Evolutionary conservation across 1,140 invertebrate species (phyloP).

Genomic region (Lordiphosa clarofinis): DNA sequence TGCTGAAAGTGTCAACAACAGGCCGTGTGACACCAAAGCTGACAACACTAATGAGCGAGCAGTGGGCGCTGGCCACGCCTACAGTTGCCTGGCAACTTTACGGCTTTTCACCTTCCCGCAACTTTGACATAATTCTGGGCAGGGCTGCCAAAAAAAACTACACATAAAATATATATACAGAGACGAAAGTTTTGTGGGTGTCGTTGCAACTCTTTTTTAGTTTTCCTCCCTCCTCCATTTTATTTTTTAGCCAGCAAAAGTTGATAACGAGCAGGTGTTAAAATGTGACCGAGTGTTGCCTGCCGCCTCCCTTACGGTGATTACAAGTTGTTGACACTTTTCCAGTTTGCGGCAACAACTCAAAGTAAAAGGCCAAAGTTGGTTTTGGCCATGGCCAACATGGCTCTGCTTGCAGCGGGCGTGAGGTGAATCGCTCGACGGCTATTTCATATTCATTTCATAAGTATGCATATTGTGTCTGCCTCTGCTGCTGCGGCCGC

Average conservation of each 20-base stretch:
- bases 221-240: conserved; percentile 22
- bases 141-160: conserved; percentile 49
- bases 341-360: conserved; percentile 73
- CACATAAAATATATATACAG: conserved; percentile 7
- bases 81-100: conserved; percentile 43
- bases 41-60: conserved; percentile 71
- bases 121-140: conserved; percentile 76
- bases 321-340: conserved; percentile 77
- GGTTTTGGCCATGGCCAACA: conserved; percentile 65
- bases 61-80: conserved; percentile 26
- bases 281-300: conserved; percentile 72
- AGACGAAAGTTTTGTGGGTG: conserved; percentile 55
- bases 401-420: conserved; percentile 32
- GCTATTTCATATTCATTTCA: conserved; percentile 30
- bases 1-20: conserved; percentile 59
- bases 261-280: conserved; percentile 78
- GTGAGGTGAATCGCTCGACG: conserved; percentile 17
- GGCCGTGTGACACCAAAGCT: conserved; percentile 56
- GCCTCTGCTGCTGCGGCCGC: conserved; percentile 3
- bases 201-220: conserved; percentile 39
- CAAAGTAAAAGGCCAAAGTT: conserved; percentile 67
- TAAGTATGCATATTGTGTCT: conserved; percentile 44
- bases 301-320: conserved; percentile 54
- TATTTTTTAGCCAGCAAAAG: conserved; percentile 62
- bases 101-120: conserved; percentile 61